Percentiles rank a stretch among this genome's conserved stretches.
These are phyloP conservation scores for Thera britannica DNA, from an alignment of 2,888 invertebrate genomes.

Conservation along the genomic window DNA sequence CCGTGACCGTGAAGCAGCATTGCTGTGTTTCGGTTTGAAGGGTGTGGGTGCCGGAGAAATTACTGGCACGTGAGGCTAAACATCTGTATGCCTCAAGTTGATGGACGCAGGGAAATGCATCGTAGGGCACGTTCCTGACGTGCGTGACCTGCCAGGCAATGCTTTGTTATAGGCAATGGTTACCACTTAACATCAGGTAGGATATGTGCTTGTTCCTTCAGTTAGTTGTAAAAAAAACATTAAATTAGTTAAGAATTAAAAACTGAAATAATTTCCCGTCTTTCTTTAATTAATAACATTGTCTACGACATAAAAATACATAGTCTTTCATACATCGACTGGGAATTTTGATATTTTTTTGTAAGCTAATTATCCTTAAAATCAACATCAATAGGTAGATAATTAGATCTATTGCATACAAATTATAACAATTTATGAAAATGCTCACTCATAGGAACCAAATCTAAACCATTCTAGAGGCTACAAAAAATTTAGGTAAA, in stretches of 20 bases:
- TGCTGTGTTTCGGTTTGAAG: no score
- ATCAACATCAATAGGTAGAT: background rate
- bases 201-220: no score
- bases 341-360: conserved; percentile 9
- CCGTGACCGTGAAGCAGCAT: no score
- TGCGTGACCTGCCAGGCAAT: background rate
- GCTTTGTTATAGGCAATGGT: no score
- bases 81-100: no score
- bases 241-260: no score
- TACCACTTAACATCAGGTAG: no score
- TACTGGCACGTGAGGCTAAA: no score
- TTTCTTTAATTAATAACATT: conserved; percentile 21
- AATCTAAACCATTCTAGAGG: background rate
- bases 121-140: no score
- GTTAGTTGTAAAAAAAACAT: no score
- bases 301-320: conserved; percentile 13
- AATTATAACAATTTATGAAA: background rate
- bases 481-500: background rate
- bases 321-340: conserved; percentile 15
- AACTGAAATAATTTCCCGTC: background rate
- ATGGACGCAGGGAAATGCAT: no score
- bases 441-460: conserved; percentile 7
- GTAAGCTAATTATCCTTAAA: background rate
- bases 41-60: no score
- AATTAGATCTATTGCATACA: background rate